phyloP scores from a whole-genome alignment of 2,888 invertebrate species.

The Ichneumon xanthorius region DNA sequence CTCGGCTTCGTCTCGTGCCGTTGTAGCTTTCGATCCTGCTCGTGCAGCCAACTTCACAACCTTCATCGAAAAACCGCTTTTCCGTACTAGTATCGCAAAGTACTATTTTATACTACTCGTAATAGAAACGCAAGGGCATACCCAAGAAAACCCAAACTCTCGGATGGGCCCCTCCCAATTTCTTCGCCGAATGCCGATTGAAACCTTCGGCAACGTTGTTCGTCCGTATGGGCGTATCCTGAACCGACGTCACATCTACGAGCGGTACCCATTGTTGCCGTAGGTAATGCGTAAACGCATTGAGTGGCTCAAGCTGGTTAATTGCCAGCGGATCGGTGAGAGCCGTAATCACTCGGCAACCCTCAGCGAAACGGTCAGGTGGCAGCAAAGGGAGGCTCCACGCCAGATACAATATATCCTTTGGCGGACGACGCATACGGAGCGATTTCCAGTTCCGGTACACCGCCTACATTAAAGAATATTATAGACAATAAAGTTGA shows the following conservation, averaged over 20 bases:
- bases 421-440: not conserved
- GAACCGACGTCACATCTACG: not conserved
- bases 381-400: constrained; percentile 8
- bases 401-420: not conserved
- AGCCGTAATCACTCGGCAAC: not conserved
- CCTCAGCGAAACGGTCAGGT: not conserved
- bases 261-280: constrained; percentile 7
- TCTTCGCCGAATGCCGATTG: not conserved
- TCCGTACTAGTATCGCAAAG: no score
- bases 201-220: not conserved
- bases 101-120: no score
- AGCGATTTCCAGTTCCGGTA: constrained; percentile 17
- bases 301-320: not conserved
- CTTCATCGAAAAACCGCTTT: no score
- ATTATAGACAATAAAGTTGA: no score
- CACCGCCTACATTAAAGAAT: no score
- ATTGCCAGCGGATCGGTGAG: constrained; percentile 2
- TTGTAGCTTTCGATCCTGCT: not conserved
- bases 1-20: not conserved
- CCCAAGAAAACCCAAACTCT: not conserved
- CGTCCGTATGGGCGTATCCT: not conserved
- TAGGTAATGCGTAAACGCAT: constrained; percentile 3
- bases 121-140: not conserved
- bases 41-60: no score
- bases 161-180: not conserved